A percentile compares a stretch with the other conserved stretches of the same genome.
phyloP scores from a whole-genome alignment of 2,113 vertebrate species.

The Lonchura striata region DNA sequence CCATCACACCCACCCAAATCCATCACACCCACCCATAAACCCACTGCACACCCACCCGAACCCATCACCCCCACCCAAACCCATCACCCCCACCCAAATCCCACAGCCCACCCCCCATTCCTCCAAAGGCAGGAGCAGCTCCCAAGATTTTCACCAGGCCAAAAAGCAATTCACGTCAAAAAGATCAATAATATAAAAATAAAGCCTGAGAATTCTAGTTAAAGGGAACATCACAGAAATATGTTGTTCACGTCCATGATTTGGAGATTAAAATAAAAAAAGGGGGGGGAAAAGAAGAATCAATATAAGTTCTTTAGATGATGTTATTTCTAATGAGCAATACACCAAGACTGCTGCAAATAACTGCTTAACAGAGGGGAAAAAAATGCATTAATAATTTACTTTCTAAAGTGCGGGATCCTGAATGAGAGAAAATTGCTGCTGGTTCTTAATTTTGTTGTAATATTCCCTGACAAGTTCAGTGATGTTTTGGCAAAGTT shows the following conservation, averaged over 20 bases:
- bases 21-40: accelerated
- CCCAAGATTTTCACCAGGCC: conserved; percentile 62
- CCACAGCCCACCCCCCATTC: neutral
- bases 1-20: accelerated
- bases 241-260: conserved; percentile 76
- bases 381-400: conserved; percentile 77
- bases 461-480: conserved; percentile 59
- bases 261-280: conserved; percentile 70
- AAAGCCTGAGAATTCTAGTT: conserved; percentile 74
- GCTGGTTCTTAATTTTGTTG: conserved; percentile 71
- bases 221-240: conserved; percentile 73
- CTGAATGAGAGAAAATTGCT: conserved; percentile 58
- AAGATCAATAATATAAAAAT: conserved; percentile 77
- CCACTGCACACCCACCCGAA: neutral
- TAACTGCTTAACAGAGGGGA: conserved; percentile 69
- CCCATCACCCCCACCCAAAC: neutral
- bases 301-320: conserved; percentile 77
- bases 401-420: conserved; percentile 70
- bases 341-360: conserved; percentile 69
- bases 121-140: conserved; percentile 61
- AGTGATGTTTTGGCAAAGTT: conserved; percentile 29
- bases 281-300: neutral
- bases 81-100: too few species aligned
- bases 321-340: conserved; percentile 82
- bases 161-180: conserved; percentile 71